Evolutionary conservation across 2,113 vertebrate species (phyloP), one percentile per base, ranked within the genome.

Genomic region (Notothenia coriiceps): DNA sequence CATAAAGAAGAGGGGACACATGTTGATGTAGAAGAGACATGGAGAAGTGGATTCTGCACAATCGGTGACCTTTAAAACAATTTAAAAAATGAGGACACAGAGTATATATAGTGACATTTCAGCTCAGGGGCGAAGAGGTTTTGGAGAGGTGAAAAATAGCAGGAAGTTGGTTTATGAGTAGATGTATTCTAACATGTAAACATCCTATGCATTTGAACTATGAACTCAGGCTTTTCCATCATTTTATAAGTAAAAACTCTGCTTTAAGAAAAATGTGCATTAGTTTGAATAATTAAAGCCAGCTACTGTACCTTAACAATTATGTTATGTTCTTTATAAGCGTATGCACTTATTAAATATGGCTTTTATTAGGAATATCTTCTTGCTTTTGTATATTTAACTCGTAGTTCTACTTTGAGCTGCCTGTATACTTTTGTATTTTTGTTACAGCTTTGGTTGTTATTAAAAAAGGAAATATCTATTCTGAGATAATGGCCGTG

Each of bases 401-500:
- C 51, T 65, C 69, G 74, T 90, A 85, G 88, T 71, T 82, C 54
- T 62, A 52, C 51, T 62, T 71, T 51, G 25, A 81, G 63, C 78
- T 88, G 74, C 82, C 22, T 88, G 51, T 89, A 75, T 86, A 85
- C 88, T 87, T 89, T 87, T 86, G 15, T 86, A 88, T 79, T 71
- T 81, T 54, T 75, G 10, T 35, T 6, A 6, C 5, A 35, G 35
- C 78, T 85, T 85, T 86, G 54, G 44, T 66, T 71, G 20, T 78
- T 78, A 81, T 79, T 79, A 67, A 74, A 69, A 25, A 71, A 64
- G 52, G 12, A 74, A 5, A 54, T 20, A 54, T 40, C 49, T 64
- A n/a, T 68, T 17, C 25, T 61, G 11, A 29, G 44, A 44, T 47
- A 60, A 4, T 70, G 59, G 6, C 49, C 2, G 9, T 18, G 5